phyloP scores from a whole-genome alignment of 1,140 invertebrate species.

The Lordiphosa mommai region DNA sequence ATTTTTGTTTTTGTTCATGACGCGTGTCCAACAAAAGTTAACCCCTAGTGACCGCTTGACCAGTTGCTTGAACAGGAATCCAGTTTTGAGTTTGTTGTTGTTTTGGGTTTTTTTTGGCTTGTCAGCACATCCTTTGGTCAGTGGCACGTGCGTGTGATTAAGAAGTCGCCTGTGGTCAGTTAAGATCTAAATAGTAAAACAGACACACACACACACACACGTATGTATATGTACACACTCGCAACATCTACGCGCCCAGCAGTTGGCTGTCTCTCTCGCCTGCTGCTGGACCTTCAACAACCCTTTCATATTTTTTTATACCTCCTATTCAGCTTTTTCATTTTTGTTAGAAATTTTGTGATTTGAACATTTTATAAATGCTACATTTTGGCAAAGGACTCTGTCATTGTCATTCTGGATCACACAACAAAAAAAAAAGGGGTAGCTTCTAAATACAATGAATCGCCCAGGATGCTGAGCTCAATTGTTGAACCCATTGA shows the following conservation, averaged over 20 bases:
- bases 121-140: constrained; percentile 31
- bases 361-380: constrained; percentile 67
- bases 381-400: constrained; percentile 69
- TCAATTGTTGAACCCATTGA: constrained; percentile 57
- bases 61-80: constrained; percentile 20
- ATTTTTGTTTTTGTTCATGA: constrained; percentile 24
- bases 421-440: constrained; percentile 29
- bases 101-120: not conserved
- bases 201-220: not conserved
- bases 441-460: constrained; percentile 53
- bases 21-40: constrained; percentile 52
- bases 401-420: constrained; percentile 35
- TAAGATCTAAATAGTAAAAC: constrained; percentile 22
- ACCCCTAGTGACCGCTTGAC: constrained; percentile 55
- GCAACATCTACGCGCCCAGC: constrained; percentile 8
- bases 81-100: constrained; percentile 25
- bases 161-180: constrained; percentile 45
- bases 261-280: constrained; percentile 23
- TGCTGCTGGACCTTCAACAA: constrained; percentile 36
- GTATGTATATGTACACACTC: not conserved
- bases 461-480: constrained; percentile 47
- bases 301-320: constrained; percentile 48
- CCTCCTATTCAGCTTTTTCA: constrained; percentile 32
- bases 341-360: constrained; percentile 59
- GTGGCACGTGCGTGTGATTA: constrained; percentile 56